A percentile compares a stretch with the other conserved stretches of the same genome.
These are phyloP conservation scores for Lordiphosa mommai DNA, from an alignment of 1,140 invertebrate genomes.

Conservation along the genomic window DNA sequence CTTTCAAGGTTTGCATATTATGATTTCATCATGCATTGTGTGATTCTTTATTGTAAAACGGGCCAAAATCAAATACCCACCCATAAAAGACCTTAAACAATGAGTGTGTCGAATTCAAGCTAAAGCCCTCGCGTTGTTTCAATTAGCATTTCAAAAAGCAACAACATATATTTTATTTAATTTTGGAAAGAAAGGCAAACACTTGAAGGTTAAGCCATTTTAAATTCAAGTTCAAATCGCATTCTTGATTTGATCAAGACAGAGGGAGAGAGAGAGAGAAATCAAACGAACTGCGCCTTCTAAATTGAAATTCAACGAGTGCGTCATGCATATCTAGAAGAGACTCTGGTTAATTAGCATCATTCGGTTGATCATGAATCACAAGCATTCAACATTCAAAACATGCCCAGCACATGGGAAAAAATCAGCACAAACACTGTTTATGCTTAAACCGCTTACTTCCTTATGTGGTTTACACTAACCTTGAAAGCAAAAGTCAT, in stretches of 20 bases:
- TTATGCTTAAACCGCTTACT: conserved; percentile 35
- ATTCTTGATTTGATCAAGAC: conserved; percentile 32
- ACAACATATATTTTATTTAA: background rate
- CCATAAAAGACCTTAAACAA: conserved; percentile 37
- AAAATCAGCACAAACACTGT: background rate
- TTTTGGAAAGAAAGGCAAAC: conserved; percentile 3
- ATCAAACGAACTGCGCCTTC: background rate
- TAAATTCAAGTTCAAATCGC: conserved; percentile 66
- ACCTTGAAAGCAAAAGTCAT: conserved; percentile 37
- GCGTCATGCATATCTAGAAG: background rate
- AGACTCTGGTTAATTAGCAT: background rate
- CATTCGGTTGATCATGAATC: conserved; percentile 15
- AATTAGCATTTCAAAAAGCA: conserved; percentile 42
- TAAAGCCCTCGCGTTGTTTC: conserved; percentile 13
- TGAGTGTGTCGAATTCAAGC: conserved; percentile 22
- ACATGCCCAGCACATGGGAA: conserved; percentile 24
- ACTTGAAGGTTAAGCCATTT: conserved; percentile 47
- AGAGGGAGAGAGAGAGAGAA: background rate
- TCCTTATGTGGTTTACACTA: conserved; percentile 4
- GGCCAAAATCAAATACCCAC: background rate
- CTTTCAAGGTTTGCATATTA: conserved; percentile 53
- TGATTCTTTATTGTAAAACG: conserved; percentile 17
- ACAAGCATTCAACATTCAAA: conserved; percentile 16
- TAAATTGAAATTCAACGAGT: background rate
- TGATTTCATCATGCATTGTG: conserved; percentile 36